Conservation (phyloP, 2,888 invertebrate species). For the Ernsta delagoae region DNA sequence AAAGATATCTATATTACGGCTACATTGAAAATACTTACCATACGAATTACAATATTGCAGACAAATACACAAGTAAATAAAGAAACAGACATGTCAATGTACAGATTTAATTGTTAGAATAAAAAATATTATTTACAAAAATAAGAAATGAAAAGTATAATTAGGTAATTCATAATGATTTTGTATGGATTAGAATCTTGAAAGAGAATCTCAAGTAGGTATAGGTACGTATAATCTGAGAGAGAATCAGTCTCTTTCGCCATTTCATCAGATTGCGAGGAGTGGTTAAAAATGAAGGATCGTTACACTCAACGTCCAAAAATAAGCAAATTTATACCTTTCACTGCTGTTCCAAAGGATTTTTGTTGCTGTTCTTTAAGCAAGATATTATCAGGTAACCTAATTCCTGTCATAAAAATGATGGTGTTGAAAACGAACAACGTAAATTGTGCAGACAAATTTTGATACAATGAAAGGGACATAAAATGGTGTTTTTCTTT, state of each 20-base stretch:
- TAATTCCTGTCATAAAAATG: background rate
- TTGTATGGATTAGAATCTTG: background rate
- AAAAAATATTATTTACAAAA: too few species aligned
- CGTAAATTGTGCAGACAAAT: slow-evolving; percentile 11
- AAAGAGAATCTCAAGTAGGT: slow-evolving; percentile 38
- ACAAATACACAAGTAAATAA: too few species aligned
- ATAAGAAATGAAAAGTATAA: too few species aligned
- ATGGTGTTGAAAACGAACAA: background rate
- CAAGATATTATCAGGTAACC: slow-evolving; percentile 19
- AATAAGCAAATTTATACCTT: slow-evolving; percentile 45
- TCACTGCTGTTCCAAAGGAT: slow-evolving; percentile 18
- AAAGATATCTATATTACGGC: too few species aligned
- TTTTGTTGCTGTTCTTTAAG: slow-evolving; percentile 24
- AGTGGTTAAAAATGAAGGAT: slow-evolving; percentile 46
- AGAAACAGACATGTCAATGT: too few species aligned
- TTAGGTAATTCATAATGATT: background rate
- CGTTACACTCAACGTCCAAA: slow-evolving; percentile 42
- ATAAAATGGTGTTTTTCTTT: too few species aligned
- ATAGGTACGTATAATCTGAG: slow-evolving; percentile 37
- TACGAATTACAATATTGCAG: too few species aligned
- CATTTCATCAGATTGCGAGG: slow-evolving; percentile 35
- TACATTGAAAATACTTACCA: too few species aligned
- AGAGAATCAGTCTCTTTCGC: slow-evolving; percentile 39
- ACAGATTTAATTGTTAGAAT: too few species aligned
- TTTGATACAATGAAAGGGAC: background rate